Percentiles rank a stretch among this genome's conserved stretches.
Evolutionary conservation across 2,113 vertebrate genomes (phyloP).

Genomic region (Crotalus horridus): DNA sequence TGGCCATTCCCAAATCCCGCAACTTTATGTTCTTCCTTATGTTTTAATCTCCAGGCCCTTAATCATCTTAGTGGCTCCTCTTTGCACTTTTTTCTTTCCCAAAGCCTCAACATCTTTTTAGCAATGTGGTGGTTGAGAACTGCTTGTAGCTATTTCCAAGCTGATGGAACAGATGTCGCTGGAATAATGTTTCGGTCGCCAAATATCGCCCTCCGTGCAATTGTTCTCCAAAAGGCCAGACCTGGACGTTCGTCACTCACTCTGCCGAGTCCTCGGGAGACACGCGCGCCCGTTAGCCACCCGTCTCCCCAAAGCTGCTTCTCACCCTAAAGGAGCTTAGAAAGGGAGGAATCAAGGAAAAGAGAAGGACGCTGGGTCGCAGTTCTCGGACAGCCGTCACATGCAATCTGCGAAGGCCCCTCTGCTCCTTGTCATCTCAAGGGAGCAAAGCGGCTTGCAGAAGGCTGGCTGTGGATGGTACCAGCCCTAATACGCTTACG

Average conservation of each 20-base stretch:
- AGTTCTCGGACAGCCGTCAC: constrained; percentile 6
- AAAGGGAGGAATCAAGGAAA: neutral
- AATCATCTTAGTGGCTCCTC: too few species aligned
- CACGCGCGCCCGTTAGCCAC: neutral
- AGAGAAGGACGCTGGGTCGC: neutral
- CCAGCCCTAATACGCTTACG: constrained; percentile 30
- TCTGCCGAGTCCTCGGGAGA: neutral
- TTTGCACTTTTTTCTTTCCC: too few species aligned
- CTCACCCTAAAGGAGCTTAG: neutral
- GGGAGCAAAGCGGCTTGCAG: neutral
- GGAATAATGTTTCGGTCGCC: neutral
- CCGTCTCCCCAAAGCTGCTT: neutral
- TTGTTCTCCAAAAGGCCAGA: neutral
- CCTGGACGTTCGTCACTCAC: neutral
- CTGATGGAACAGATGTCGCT: neutral
- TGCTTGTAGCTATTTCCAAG: neutral
- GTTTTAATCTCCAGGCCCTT: too few species aligned
- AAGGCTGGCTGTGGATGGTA: neutral
- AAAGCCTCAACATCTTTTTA: too few species aligned
- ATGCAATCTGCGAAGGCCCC: neutral
- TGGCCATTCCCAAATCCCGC: too few species aligned
- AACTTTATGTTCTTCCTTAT: too few species aligned
- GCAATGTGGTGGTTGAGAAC: too few species aligned
- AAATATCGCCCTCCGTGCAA: neutral
- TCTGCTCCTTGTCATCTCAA: neutral